These are phyloP conservation scores for Melipona bicolor DNA, from an alignment of 2,888 invertebrate species.

Conservation along the genomic window DNA sequence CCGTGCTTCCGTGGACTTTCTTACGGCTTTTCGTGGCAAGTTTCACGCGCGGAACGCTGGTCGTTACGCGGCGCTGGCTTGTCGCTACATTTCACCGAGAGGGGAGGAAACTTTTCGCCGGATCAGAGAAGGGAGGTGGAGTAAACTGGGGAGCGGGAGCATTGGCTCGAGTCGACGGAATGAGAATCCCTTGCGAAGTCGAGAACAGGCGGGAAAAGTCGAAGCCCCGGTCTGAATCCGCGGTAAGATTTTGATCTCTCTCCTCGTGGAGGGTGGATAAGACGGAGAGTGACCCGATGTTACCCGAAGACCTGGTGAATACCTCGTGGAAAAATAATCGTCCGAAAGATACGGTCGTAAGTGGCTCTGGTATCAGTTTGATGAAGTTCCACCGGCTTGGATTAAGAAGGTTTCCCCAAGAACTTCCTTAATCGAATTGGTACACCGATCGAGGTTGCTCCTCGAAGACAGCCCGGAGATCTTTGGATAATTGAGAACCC, in stretches of 20 bases:
- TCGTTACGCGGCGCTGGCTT: slow-evolving; percentile 31
- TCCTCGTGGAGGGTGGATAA: not conserved
- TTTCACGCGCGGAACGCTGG: slow-evolving; percentile 44
- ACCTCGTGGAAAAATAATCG: slow-evolving; percentile 16
- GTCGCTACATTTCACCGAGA: slow-evolving; percentile 72
- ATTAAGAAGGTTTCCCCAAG: not conserved
- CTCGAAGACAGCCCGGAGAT: not conserved
- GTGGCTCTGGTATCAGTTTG: not conserved
- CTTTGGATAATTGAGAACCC: not conserved
- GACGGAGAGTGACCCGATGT: not conserved
- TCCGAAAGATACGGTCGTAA: not conserved
- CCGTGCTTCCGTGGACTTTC: slow-evolving; percentile 57
- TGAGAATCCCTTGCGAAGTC: slow-evolving; percentile 43
- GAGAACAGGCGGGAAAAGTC: slow-evolving; percentile 42
- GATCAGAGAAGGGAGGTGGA: slow-evolving; percentile 59
- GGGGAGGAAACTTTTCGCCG: slow-evolving; percentile 56
- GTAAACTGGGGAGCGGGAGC: not conserved
- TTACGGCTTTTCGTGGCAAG: slow-evolving; percentile 56
- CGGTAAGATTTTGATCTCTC: slow-evolving; percentile 68
- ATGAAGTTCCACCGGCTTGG: not conserved
- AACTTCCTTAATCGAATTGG: not conserved
- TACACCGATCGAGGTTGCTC: not conserved
- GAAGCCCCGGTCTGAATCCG: slow-evolving; percentile 73
- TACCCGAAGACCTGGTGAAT: not conserved
- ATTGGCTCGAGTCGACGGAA: slow-evolving; percentile 20